A percentile compares a stretch with the other conserved stretches of the same genome.
Evolutionary conservation across 1,140 invertebrate species (phyloP).

Genomic region (Zaprionus nigranus): DNA sequence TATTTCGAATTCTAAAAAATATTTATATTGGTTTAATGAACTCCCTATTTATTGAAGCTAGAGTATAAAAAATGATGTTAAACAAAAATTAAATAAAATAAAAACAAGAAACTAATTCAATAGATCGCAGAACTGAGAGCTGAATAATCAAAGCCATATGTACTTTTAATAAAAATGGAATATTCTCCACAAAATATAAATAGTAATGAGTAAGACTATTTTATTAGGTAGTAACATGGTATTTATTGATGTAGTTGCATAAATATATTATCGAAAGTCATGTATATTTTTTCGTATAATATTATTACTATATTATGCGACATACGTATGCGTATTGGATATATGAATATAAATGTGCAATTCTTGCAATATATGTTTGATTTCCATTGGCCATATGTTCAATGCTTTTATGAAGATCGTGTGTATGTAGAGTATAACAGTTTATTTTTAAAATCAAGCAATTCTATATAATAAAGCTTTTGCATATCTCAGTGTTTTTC

Average conservation of each 20-base stretch:
- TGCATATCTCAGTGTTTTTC: constrained; percentile 76
- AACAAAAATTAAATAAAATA: neutral
- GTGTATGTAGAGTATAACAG: constrained; percentile 67
- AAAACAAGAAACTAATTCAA: neutral
- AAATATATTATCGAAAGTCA: too few species aligned
- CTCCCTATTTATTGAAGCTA: too few species aligned
- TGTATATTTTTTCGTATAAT: neutral
- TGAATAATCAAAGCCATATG: neutral
- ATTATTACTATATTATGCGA: neutral
- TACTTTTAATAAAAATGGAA: neutral
- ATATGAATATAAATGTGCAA: constrained; percentile 27
- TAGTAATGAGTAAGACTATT: constrained; percentile 3
- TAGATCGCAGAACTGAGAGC: neutral
- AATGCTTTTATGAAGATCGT: constrained; percentile 69
- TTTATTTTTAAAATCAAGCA: constrained; percentile 79
- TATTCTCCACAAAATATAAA: neutral
- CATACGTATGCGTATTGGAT: constrained; percentile 4
- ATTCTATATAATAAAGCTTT: constrained; percentile 77
- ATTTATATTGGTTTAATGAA: neutral
- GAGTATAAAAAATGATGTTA: neutral
- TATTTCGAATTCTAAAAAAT: neutral
- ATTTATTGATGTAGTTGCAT: too few species aligned
- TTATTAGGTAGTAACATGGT: neutral
- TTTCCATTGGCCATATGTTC: constrained; percentile 38
- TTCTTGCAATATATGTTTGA: constrained; percentile 48